Percentiles rank a stretch among this genome's conserved stretches.
These are phyloP conservation scores for Macrotrachela quadricornifera DNA, from an alignment of 1,140 invertebrate species.

Conservation along the genomic window DNA sequence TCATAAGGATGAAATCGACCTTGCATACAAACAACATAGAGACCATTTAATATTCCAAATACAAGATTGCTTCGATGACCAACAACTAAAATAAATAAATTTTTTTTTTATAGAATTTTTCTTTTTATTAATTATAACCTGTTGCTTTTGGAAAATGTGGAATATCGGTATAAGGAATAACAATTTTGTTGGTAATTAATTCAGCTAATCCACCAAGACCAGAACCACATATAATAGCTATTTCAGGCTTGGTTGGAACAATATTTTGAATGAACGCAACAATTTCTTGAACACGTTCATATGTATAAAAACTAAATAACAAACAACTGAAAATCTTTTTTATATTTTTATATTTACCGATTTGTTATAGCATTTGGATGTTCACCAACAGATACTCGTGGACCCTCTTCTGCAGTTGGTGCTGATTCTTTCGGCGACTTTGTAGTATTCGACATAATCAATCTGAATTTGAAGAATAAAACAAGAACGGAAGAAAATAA, in stretches of 20 bases:
- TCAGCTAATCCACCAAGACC: conserved; percentile 68
- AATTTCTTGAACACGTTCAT: too few relatives aligned
- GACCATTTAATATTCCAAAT: conserved; percentile 52
- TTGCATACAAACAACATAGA: conserved; percentile 75
- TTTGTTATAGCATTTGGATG: too few relatives aligned
- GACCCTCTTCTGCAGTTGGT: too few relatives aligned
- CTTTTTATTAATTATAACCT: conserved; percentile 14
- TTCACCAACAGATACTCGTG: too few relatives aligned
- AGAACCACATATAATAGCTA: conserved; percentile 86
- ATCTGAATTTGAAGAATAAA: too few relatives aligned
- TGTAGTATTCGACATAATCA: too few relatives aligned
- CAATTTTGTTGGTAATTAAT: conserved; percentile 44
- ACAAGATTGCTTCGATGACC: conserved; percentile 72
- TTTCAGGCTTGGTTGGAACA: conserved; percentile 48
- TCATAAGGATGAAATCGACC: conserved; percentile 87
- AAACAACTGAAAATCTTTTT: not conserved
- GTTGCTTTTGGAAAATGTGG: conserved; percentile 66
- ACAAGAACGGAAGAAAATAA: too few relatives aligned
- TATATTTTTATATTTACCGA: too few relatives aligned
- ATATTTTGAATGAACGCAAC: too few relatives aligned
- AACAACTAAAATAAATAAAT: conserved; percentile 48
- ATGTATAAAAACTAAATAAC: too few relatives aligned
- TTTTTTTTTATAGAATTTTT: conserved; percentile 35
- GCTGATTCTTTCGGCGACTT: too few relatives aligned
- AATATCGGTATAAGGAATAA: conserved; percentile 62